Evolutionary conservation across 2,113 vertebrate genomes (phyloP).

Genomic region (Psittacara wagleri): DNA sequence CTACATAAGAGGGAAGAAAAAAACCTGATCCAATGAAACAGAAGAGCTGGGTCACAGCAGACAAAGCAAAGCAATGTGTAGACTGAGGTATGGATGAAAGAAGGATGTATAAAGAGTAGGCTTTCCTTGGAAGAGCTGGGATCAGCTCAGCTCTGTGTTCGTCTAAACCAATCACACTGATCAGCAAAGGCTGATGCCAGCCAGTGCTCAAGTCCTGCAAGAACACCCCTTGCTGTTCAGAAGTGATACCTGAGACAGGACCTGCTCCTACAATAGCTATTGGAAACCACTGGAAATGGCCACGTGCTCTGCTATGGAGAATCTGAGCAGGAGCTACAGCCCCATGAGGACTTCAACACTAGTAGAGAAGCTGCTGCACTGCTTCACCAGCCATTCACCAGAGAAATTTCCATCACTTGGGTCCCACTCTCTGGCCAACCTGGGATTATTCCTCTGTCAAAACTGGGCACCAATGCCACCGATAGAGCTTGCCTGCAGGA

Average conservation of each 20-base stretch:
- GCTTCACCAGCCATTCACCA: background rate
- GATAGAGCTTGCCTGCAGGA: background rate
- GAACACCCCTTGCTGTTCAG: background rate
- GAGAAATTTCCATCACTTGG: accelerated
- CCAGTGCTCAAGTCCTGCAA: background rate
- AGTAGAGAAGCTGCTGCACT: background rate
- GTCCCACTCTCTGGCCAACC: background rate
- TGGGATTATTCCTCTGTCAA: background rate
- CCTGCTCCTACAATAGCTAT: background rate
- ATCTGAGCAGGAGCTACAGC: background rate
- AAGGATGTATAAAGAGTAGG: background rate
- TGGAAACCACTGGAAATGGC: background rate
- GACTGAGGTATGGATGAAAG: background rate
- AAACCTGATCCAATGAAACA: background rate
- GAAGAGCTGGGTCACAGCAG: background rate
- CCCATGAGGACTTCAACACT: background rate
- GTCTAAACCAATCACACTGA: background rate
- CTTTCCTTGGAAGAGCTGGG: background rate
- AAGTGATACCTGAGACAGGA: background rate
- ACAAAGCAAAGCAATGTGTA: background rate
- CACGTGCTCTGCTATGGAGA: background rate
- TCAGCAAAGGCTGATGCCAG: background rate
- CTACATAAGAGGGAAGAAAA: accelerated
- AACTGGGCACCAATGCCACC: background rate
- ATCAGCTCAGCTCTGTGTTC: background rate